A percentile compares a stretch with the other conserved stretches of the same genome.
phyloP scores from a whole-genome alignment of 2,888 invertebrate species.

The Timema podura region DNA sequence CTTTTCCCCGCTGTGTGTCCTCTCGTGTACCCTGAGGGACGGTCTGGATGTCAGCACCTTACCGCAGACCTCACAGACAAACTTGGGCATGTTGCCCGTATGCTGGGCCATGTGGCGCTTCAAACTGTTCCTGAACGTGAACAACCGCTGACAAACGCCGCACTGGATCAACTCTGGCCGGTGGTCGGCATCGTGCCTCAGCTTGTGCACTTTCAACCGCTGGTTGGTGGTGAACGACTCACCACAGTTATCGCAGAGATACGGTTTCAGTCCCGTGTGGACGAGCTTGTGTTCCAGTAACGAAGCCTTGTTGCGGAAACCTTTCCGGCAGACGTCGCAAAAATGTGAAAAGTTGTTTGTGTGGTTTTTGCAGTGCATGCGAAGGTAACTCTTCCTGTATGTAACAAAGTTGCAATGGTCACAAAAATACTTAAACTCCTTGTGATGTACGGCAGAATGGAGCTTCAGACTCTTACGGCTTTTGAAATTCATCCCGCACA shows the following conservation, averaged over 20 bases:
- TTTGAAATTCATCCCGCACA: conserved; percentile 39
- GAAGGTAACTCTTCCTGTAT: conserved; percentile 40
- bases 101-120: conserved; percentile 15
- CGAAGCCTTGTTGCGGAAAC: conserved; percentile 38
- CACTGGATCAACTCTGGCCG: conserved; percentile 28
- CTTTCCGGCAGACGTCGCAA: conserved; percentile 39
- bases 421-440: conserved; percentile 37
- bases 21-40: conserved; percentile 16
- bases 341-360: conserved; percentile 36
- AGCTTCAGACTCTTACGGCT: conserved; percentile 30
- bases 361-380: conserved; percentile 39
- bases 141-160: conserved; percentile 26
- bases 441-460: conserved; percentile 40
- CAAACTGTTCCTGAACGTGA: conserved; percentile 35
- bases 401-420: conserved; percentile 39
- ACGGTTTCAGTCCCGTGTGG: conserved; percentile 34
- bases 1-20: conserved; percentile 21
- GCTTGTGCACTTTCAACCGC: conserved; percentile 21
- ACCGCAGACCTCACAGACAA: conserved; percentile 30
- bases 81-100: conserved; percentile 9
- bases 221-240: conserved; percentile 21
- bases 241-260: conserved; percentile 24
- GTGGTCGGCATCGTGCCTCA: conserved; percentile 22
- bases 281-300: conserved; percentile 39
- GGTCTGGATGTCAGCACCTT: conserved; percentile 35